Conservation (phyloP, 2,888 invertebrate genomes). For the Melanargia galathea region DNA sequence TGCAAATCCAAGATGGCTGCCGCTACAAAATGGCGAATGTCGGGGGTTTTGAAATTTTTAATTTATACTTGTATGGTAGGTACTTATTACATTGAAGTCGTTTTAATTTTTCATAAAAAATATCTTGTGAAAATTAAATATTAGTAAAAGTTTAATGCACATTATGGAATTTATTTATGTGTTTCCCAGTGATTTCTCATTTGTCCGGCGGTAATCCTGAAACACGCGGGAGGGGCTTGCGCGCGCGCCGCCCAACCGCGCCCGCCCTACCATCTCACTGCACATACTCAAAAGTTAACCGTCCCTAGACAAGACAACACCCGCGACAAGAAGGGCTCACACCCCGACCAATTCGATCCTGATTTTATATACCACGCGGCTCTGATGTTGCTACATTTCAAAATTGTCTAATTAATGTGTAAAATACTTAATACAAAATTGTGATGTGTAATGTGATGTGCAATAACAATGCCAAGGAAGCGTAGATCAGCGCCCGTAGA, state of each 20-base stretch:
- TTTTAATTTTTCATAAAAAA: no score
- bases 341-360: constrained; percentile 40
- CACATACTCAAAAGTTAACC: constrained; percentile 63
- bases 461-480: constrained; percentile 69
- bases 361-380: constrained; percentile 15
- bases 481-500: constrained; percentile 64
- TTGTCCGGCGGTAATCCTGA: constrained; percentile 47
- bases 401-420: not conserved
- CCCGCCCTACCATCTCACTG: constrained; percentile 73
- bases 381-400: constrained; percentile 12
- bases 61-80: no score
- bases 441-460: constrained; percentile 44
- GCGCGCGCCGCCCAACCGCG: constrained; percentile 68
- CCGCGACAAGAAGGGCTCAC: constrained; percentile 47
- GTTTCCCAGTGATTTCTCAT: not conserved
- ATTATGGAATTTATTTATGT: not conserved
- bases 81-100: no score
- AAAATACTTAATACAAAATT: constrained; percentile 32
- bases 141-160: no score
- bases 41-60: no score
- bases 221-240: constrained; percentile 64
- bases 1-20: no score
- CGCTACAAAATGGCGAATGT: no score
- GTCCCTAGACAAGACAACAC: constrained; percentile 58
- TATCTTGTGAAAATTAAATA: no score